phyloP scores from a whole-genome alignment of 1,140 invertebrate genomes.

The Bombus fervidus region DNA sequence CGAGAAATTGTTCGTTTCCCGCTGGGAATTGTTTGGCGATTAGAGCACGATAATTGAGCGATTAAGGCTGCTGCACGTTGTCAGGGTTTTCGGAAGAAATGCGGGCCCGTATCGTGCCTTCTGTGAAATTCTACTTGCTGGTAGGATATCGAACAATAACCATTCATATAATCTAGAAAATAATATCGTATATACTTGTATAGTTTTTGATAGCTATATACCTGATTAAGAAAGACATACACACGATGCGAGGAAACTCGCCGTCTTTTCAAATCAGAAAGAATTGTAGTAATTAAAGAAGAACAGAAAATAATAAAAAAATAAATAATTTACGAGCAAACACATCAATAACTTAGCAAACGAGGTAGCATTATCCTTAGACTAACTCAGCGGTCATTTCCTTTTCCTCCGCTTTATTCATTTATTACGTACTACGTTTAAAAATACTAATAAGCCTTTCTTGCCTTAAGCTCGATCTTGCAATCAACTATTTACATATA shows the following conservation, averaged over 20 bases:
- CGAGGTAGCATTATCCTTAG: not conserved
- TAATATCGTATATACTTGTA: not conserved
- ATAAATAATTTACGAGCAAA: not conserved
- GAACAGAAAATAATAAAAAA: not conserved
- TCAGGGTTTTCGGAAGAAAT: conserved; percentile 2
- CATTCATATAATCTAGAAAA: not conserved
- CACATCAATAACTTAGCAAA: not conserved
- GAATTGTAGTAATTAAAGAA: not conserved
- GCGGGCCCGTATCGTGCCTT: not conserved
- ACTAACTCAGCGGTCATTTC: not conserved
- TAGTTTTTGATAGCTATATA: not conserved
- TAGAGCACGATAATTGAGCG: conserved; percentile 6
- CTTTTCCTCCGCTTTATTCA: not conserved
- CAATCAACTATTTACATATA: not conserved
- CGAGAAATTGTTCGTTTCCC: conserved; percentile 41
- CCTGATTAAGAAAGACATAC: not conserved
- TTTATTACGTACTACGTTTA: not conserved
- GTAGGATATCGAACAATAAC: not conserved
- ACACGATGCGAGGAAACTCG: not conserved
- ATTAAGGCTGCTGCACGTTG: conserved; percentile 1
- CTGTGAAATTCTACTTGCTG: not conserved
- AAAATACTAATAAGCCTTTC: not conserved
- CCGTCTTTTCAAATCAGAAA: not conserved
- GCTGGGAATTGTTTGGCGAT: conserved; percentile 30
- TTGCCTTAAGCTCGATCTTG: not conserved